Percentiles rank a stretch among this genome's conserved stretches.
These are phyloP conservation scores for Dysidea cf. avara DNA, from an alignment of 37 sponge, comb jelly and placozoan genomes.

Conservation along the genomic window DNA sequence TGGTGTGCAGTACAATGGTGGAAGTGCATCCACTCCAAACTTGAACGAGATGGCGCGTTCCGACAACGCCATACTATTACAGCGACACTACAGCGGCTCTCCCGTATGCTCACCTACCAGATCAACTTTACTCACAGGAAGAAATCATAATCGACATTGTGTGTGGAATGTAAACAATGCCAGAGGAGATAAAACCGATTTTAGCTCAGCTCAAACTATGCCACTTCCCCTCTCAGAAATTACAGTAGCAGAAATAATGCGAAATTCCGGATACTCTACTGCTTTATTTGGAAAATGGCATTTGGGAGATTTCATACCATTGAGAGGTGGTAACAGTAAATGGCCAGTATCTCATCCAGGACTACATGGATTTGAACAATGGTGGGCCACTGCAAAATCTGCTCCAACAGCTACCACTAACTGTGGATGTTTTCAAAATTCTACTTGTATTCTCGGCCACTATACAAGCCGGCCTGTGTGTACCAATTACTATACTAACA, in stretches of 20 bases:
- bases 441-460: conserved; percentile 50
- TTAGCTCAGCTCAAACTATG: conserved; percentile 29
- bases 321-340: conserved; percentile 43
- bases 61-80: conserved; percentile 33
- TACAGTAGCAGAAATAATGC: too few species aligned
- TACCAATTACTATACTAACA: too few species aligned
- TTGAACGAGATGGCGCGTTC: conserved; percentile 61
- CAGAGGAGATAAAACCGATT: conserved; percentile 31
- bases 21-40: conserved; percentile 56
- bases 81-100: conserved; percentile 67
- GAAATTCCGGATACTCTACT: conserved; percentile 42
- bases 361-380: too few species aligned
- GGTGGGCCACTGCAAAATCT: conserved; percentile 56
- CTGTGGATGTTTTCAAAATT: conserved; percentile 55
- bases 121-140: conserved; percentile 66
- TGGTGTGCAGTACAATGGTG: conserved; percentile 59
- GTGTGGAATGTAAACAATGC: conserved; percentile 66
- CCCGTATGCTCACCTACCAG: conserved; percentile 71
- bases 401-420: conserved; percentile 49
- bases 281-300: conserved; percentile 70
- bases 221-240: conserved; percentile 48
- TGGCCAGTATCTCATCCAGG: conserved; percentile 71
- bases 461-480: too few species aligned
- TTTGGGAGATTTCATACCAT: conserved; percentile 51
- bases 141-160: too few species aligned